These are phyloP conservation scores for Oasisia sp. DNA, from an alignment of 2,888 invertebrate species.

Conservation along the genomic window DNA sequence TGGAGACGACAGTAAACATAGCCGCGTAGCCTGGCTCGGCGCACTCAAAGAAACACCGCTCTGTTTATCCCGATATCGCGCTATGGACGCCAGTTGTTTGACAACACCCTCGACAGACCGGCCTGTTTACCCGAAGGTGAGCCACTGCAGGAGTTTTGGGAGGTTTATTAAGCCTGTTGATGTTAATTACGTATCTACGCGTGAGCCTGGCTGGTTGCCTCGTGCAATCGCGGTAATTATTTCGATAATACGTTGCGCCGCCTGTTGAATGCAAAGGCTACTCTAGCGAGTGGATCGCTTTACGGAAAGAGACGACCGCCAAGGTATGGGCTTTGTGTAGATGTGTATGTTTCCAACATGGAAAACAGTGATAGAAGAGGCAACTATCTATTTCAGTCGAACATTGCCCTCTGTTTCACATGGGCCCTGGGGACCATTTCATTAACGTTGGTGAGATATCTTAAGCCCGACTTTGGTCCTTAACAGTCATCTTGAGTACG, in stretches of 20 bases:
- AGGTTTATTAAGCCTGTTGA: neutral
- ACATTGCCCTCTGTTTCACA: neutral
- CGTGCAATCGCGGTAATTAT: neutral
- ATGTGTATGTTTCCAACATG: neutral
- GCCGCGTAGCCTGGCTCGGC: neutral
- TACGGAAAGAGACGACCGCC: neutral
- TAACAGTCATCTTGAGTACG: neutral
- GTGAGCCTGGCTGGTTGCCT: neutral
- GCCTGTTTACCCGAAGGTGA: neutral
- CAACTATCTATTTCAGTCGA: neutral
- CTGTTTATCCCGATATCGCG: neutral
- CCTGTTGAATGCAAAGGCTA: neutral
- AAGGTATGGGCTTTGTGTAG: neutral
- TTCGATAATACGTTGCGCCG: neutral
- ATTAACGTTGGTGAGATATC: neutral
- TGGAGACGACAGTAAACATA: neutral
- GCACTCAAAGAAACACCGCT: neutral
- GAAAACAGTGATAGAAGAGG: neutral
- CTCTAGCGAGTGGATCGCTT: neutral
- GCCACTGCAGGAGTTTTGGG: neutral
- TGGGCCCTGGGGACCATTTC: too few species aligned
- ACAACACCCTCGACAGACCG: neutral
- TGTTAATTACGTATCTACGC: neutral
- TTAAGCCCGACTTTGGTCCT: too few species aligned
- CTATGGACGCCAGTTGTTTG: neutral